These are phyloP conservation scores for Epizoanthus rinbou DNA, from an alignment of 92 coral and sea anemone species.

Conservation along the genomic window DNA sequence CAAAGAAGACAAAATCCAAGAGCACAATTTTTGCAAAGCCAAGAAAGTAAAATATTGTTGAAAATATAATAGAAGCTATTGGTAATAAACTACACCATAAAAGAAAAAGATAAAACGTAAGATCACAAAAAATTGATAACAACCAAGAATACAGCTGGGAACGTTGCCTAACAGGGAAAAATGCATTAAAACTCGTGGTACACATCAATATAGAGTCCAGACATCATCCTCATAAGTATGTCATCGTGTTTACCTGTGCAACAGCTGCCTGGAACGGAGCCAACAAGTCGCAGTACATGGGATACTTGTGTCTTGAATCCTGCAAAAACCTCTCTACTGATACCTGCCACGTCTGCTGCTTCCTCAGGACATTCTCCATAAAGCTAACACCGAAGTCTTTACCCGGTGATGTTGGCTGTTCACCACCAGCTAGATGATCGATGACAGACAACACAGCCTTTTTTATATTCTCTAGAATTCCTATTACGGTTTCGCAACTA, in stretches of 20 bases:
- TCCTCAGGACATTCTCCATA: constrained; percentile 52
- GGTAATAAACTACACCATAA: too few species aligned
- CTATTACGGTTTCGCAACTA: constrained; percentile 46
- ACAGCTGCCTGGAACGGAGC: constrained; percentile 78
- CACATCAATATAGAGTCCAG: too few species aligned
- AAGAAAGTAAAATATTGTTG: too few species aligned
- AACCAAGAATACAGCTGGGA: too few species aligned
- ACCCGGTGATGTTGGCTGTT: not conserved
- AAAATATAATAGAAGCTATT: too few species aligned
- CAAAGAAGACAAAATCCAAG: not conserved
- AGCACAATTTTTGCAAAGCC: too few species aligned
- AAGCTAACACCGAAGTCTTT: constrained; percentile 11
- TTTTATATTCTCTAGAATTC: constrained; percentile 15
- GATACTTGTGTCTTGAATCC: constrained; percentile 66
- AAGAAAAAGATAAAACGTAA: too few species aligned
- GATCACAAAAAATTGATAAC: too few species aligned
- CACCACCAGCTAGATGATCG: not conserved
- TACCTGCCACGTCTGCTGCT: constrained; percentile 60
- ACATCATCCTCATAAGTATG: too few species aligned
- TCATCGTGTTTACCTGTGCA: constrained; percentile 66
- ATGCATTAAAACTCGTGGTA: too few species aligned
- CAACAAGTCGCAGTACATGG: constrained; percentile 81
- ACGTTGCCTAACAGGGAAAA: too few species aligned
- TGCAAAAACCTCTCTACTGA: constrained; percentile 69
- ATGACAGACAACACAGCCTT: constrained; percentile 41